Conservation (phyloP, 2,797 vertebrate genomes). For the Pogonophryne albipinna region DNA sequence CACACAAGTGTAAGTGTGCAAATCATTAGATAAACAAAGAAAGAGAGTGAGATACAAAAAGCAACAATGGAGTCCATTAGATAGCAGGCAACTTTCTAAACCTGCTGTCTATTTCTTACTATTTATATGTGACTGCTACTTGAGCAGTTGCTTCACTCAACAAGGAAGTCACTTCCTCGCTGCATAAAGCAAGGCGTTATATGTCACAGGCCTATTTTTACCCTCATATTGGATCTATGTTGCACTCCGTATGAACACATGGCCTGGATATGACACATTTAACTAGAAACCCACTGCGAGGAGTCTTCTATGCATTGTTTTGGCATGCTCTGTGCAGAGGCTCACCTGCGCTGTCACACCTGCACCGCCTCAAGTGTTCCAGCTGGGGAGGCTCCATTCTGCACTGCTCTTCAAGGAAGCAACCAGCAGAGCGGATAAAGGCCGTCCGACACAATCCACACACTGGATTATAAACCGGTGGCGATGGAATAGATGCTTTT, state of each 20-base stretch:
- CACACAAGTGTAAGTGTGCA: not conserved
- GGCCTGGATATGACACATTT: not conserved
- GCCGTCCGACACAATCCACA: slow-evolving; percentile 21
- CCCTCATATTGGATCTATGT: not conserved
- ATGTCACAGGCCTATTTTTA: slow-evolving; percentile 11
- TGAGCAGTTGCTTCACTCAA: not conserved
- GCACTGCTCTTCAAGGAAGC: slow-evolving; percentile 15
- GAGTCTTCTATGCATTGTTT: not conserved
- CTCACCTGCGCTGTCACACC: slow-evolving; percentile 84
- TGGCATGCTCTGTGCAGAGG: slow-evolving; percentile 27
- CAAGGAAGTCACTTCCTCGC: not conserved
- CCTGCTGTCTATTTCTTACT: not conserved
- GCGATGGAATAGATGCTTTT: slow-evolving; percentile 55
- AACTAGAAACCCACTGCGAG: not conserved
- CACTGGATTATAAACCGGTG: slow-evolving; percentile 22
- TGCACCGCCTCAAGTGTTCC: slow-evolving; percentile 61
- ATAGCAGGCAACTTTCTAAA: not conserved
- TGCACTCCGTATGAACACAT: not conserved
- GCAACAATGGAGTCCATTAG: not conserved
- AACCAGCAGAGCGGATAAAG: slow-evolving; percentile 4
- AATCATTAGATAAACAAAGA: slow-evolving; percentile 7
- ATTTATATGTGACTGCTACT: not conserved
- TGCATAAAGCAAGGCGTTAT: not conserved
- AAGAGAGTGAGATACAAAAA: not conserved
- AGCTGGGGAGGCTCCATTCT: slow-evolving; percentile 73